Evolutionary conservation across 2,113 vertebrate genomes (phyloP).

Genomic region (Pyrgilauda ruficollis): DNA sequence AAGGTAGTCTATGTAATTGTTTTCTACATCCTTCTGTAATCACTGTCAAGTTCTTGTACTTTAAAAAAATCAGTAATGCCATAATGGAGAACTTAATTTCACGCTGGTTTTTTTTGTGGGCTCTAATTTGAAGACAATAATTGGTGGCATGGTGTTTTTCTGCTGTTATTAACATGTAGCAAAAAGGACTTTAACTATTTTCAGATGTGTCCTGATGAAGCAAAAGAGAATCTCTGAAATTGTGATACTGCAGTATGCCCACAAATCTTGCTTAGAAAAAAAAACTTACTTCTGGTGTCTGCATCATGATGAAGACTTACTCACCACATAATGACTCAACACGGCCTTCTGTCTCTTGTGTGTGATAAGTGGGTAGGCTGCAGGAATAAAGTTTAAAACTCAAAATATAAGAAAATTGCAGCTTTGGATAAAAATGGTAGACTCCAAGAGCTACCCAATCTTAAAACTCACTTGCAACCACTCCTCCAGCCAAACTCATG

Average conservation of each 20-base stretch:
- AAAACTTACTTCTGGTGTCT: neutral
- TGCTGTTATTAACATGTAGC: neutral
- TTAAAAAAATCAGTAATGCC: neutral
- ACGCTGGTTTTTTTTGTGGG: neutral
- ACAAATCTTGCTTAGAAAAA: neutral
- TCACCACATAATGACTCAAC: neutral
- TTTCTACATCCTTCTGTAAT: neutral
- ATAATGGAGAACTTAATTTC: neutral
- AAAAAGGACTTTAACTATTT: neutral
- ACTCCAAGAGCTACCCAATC: neutral
- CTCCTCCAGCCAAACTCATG: neutral
- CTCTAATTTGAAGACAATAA: neutral
- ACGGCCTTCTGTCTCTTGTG: neutral
- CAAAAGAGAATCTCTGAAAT: neutral
- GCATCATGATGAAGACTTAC: neutral
- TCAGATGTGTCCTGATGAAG: neutral
- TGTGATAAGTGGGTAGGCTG: neutral
- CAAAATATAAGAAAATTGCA: neutral
- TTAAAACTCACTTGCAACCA: neutral
- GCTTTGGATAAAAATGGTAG: neutral
- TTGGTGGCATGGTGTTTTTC: neutral
- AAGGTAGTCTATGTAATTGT: neutral
- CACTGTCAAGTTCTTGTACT: neutral
- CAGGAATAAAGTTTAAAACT: neutral
- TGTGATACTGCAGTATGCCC: neutral